phyloP scores from a whole-genome alignment of 2,797 vertebrate genomes.

The Cyclura pinguis region DNA sequence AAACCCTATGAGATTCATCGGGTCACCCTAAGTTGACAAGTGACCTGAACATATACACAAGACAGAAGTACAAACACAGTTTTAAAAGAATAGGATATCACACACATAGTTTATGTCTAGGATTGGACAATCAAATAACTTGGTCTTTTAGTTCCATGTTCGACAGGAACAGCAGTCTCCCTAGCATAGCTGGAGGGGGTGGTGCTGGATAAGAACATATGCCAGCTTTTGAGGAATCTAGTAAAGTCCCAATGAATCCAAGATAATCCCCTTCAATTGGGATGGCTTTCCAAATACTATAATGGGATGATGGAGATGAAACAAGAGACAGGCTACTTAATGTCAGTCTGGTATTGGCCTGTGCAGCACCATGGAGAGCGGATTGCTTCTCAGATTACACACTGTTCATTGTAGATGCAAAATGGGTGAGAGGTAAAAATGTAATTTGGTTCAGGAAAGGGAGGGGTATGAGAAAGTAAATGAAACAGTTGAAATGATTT shows the following conservation, averaged over 20 bases:
- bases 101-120: background rate
- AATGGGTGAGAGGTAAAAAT: background rate
- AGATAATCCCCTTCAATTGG: constrained; percentile 25
- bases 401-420: background rate
- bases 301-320: constrained; percentile 33
- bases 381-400: background rate
- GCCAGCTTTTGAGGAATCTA: background rate
- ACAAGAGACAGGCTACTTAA: constrained; percentile 20
- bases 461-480: too few species aligned
- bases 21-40: too few species aligned
- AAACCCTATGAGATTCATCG: too few species aligned
- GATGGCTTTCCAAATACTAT: background rate
- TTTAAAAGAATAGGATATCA: background rate
- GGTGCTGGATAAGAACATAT: background rate
- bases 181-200: background rate
- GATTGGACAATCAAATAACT: background rate
- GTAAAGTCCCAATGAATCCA: constrained; percentile 16
- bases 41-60: too few species aligned
- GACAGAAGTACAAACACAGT: background rate
- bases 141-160: background rate
- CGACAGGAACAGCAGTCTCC: background rate
- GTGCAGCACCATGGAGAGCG: background rate
- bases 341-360: background rate
- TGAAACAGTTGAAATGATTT: too few species aligned
- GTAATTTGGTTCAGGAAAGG: too few species aligned